These are phyloP conservation scores for Eufriesea mexicana DNA, from an alignment of 1,140 invertebrate species.

Conservation along the genomic window DNA sequence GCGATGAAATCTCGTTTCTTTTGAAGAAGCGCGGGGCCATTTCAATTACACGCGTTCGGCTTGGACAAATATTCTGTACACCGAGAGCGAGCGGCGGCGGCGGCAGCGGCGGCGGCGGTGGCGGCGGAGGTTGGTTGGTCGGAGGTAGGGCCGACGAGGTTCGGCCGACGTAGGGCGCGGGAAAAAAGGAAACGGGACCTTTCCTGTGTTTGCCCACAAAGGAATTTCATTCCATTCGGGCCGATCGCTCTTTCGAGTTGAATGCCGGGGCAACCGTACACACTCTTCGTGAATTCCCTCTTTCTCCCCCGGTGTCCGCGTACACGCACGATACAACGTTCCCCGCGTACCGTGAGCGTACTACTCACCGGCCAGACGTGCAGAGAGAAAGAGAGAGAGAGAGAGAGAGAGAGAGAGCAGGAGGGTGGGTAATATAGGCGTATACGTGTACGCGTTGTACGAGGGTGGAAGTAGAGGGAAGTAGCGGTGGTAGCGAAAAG, in stretches of 20 bases:
- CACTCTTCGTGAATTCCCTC: conserved; percentile 43
- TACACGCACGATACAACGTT: background rate
- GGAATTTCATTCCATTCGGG: conserved; percentile 64
- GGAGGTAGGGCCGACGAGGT: no score
- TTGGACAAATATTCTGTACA: conserved; percentile 45
- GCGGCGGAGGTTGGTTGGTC: no score
- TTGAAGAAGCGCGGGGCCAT: conserved; percentile 35
- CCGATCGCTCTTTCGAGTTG: conserved; percentile 53
- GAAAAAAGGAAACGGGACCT: conserved; percentile 17
- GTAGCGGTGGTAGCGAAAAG: background rate
- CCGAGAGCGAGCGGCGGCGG: background rate
- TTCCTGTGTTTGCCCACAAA: conserved; percentile 57
- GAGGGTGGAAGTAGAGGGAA: background rate
- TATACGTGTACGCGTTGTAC: background rate
- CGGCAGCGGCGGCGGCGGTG: no score
- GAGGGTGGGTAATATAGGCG: conserved; percentile 15
- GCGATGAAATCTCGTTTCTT: conserved; percentile 57
- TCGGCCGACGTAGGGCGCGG: no score
- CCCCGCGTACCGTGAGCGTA: no score
- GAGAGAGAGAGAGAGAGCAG: no score
- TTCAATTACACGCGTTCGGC: conserved; percentile 61
- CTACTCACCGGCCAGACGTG: background rate
- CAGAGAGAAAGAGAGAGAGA: no score
- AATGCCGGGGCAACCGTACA: conserved; percentile 26
- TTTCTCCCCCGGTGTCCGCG: conserved; percentile 33